Base-by-base conservation (phyloP, 2,888 invertebrate genomes). In the Scrobipalpa atriplicella region DNA sequence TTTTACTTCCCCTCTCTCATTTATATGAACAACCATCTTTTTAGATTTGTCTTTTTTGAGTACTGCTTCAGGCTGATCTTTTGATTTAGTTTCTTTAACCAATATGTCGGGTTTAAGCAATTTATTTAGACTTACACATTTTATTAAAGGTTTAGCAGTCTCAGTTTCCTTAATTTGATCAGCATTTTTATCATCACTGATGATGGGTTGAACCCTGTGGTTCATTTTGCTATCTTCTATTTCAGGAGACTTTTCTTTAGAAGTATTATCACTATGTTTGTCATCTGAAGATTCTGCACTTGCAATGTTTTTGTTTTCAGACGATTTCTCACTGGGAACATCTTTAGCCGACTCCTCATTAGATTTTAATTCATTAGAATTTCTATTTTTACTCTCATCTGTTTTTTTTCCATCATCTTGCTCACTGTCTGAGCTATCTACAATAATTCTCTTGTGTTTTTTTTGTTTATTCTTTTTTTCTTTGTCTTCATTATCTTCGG, bases 101-200 rank as follows among this genome's bases (percentile, higher is more conserved):
- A 77, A 19, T n/a, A 81, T 39, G 72, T 86, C 78, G 56, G 87
- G 85, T 75, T 86, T 90, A 1, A 91, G 76, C 71, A 92, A 76
- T 74, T 89, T 90, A 61, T 69, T 83, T 36, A 92, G 77, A 74
- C 81, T 89, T 10, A 92, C 87, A 86, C 90, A 90, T 77, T 91
- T 90, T 62, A 92, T 84, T 2, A 85, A 39, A 8, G 87, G 84
- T 71, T 79, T 86, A 36, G 67, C 60, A 63, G 67, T 39, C 9
- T 71, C 67, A 56, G 56, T 43, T 18, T 67, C 66, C 16, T 62
- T 62, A 62, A 65, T 61, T 38, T 63, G n/a, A 21, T 69, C 47
- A 21, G 16, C 61, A 9, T 62, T 39, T 43, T 66, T 11, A 16
- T 47, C 29, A 3, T 29, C 29, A 29, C 29, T 5, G 29, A n/a